These are phyloP conservation scores for Xyrichtys novacula DNA, from an alignment of 2,797 vertebrate species.

Conservation along the genomic window DNA sequence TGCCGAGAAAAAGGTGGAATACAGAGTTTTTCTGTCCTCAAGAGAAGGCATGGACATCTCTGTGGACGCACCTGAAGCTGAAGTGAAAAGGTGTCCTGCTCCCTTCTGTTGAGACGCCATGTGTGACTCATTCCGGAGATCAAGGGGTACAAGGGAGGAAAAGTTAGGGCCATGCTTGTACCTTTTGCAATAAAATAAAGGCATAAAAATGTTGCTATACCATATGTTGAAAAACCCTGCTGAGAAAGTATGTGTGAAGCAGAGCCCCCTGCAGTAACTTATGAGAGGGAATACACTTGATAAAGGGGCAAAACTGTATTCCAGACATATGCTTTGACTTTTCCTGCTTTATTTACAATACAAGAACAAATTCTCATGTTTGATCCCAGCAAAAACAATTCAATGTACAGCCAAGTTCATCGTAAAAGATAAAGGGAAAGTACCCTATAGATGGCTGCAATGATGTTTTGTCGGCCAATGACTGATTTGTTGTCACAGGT, in stretches of 20 bases:
- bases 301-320: conserved; percentile 8
- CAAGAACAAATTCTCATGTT: conserved; percentile 18
- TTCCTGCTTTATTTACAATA: conserved; percentile 5
- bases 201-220: not conserved
- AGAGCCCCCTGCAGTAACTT: not conserved
- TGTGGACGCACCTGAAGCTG: conserved; percentile 22
- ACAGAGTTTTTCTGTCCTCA: conserved; percentile 16
- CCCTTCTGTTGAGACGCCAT: conserved; percentile 7
- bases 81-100: not conserved
- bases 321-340: not conserved
- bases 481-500: conserved; percentile 46
- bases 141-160: not conserved
- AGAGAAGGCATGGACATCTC: conserved; percentile 21
- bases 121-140: conserved; percentile 23
- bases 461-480: conserved; percentile 52
- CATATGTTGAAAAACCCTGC: conserved; percentile 4
- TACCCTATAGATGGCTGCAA: conserved; percentile 14
- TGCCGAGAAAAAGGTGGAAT: conserved; percentile 27
- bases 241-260: not conserved
- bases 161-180: conserved; percentile 16
- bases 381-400: conserved; percentile 30
- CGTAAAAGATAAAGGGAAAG: conserved; percentile 21
- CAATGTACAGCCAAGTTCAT: conserved; percentile 31
- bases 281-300: conserved; percentile 8
- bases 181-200: conserved; percentile 14